Base-by-base conservation (phyloP, 2,797 vertebrate genomes). In the Danio choprae region DNA sequence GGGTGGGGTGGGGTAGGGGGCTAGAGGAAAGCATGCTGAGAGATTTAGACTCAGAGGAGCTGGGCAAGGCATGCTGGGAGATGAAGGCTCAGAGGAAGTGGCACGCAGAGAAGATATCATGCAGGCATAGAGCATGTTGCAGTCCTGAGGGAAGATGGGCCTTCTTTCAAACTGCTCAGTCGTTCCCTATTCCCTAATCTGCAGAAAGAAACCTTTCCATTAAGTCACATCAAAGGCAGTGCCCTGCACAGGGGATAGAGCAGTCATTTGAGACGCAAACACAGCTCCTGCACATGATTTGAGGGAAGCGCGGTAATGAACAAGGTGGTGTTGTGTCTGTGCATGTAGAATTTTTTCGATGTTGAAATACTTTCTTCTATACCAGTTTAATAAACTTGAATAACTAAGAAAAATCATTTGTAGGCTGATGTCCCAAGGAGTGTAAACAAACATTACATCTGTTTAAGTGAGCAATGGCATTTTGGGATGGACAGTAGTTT, bases 141-240 rank as follows among this genome's bases (percentile, higher is more conserved):
- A 36, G 71, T 78, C 76, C 83, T 81, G 20, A 51, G 77, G 76
- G 75, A 74, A 65, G 71, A 77, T 38, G 59, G 48, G 60, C 55
- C 64, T 67, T 80, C 78, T 79, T 80, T 65, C 48, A 77, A 58
- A 65, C 72, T 29, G 71, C 67, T 72, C 79, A 48, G 55, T 77
- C 56, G 63, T 77, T 82, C 76, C 84, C 76, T 81, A 79, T 86
- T 86, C 82, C 77, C 82, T 82, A 86, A 84, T 86, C 84, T 84
- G 77, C 56, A 82, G 80, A 82, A 69, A 80, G 76, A 82, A 86
- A 82, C 76, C 78, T 55, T 81, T 83, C 82, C 79, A 85, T 81
- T 83, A 81, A 85, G 79, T 81, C 71, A 85, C 82, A 80, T 86
- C 77, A 86, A 86, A 86, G 82, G 73, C 76, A 69, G 80, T 10